Evolutionary conservation across 2,888 invertebrate genomes (phyloP), one percentile per base, ranked within the genome.

Genomic region (Hyalella azteca): DNA sequence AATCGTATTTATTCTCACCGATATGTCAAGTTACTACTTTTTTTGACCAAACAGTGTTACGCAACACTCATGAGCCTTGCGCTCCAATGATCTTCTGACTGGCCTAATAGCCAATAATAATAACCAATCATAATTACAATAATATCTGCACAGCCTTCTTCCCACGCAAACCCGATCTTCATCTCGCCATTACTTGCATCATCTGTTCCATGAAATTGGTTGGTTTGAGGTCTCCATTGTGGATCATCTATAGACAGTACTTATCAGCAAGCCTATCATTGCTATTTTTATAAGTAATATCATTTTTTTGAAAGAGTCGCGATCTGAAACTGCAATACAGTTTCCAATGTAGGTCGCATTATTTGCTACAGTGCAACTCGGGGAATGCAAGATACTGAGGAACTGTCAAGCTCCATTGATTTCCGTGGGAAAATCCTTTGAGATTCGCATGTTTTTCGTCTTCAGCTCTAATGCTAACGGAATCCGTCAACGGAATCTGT

Each of bases 341-440:
- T 9, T 54, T 22, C 26, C 5, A 2, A 66, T 9, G 66, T 66
- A n/a, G 66, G 66, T 66, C 66, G 36, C 4, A 36, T 66, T 36
- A 66, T 66, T 36, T 66, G 36, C 39, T 19, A 36, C 36, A 36
- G 39, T 15, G 19, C 36, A 36, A 66, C 9, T n/a, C n/a, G n/a
- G n/a, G n/a, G n/a, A n/a, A n/a, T 66, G 66, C 36, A 36, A 66
- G 66, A 66, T 36, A 36, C 36, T 45, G 45, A 15, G 45, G 19
- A 5, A n/a, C 36, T 7, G 66, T 36, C 66, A 66, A 36, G 66
- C 66, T 66, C 66, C 3, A 66, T 66, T 36, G 66, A 66, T 36
- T 66, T 19, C n/a, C 36, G 66, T 66, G 66, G 9, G 66, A 66
- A 36, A 32, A 3, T 4, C 22, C 36, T 22, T 19, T 15, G 7